Conservation (phyloP, 2,113 vertebrate species). For the Holacanthus passer region DNA sequence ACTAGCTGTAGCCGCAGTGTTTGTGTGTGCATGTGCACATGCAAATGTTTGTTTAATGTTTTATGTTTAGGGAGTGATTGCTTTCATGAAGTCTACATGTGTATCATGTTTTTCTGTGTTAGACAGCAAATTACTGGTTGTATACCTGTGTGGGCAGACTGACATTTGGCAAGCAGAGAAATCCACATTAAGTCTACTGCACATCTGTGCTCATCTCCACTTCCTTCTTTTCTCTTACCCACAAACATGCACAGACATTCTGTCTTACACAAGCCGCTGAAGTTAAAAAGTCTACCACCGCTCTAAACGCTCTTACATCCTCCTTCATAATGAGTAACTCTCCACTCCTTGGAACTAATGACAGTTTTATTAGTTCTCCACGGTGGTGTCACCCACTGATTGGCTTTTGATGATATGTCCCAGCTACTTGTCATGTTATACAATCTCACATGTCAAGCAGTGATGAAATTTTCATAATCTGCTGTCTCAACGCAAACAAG, state of each 20-base stretch:
- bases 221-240: background rate
- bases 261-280: background rate
- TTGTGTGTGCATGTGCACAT: slow-evolving; percentile 17
- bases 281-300: slow-evolving; percentile 2
- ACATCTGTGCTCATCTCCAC: slow-evolving; percentile 18
- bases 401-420: slow-evolving; percentile 31
- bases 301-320: background rate
- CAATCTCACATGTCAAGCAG: slow-evolving; percentile 9
- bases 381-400: slow-evolving; percentile 11
- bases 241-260: background rate
- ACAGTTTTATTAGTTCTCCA: slow-evolving; percentile 8
- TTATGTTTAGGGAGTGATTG: slow-evolving; percentile 19
- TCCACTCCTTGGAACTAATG: background rate
- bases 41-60: slow-evolving; percentile 40
- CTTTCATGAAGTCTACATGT: slow-evolving; percentile 42
- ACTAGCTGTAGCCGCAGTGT: slow-evolving; percentile 1
- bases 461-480: slow-evolving; percentile 15
- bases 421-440: slow-evolving; percentile 11
- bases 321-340: slow-evolving; percentile 14
- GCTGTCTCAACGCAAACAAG: slow-evolving; percentile 11
- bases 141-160: slow-evolving; percentile 18
- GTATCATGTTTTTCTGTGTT: slow-evolving; percentile 11
- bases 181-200: slow-evolving; percentile 4
- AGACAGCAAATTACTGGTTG: slow-evolving; percentile 5
- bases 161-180: slow-evolving; percentile 6